Evolutionary conservation across 2,113 vertebrate genomes (phyloP).

Genomic region (Trogon surrucura): DNA sequence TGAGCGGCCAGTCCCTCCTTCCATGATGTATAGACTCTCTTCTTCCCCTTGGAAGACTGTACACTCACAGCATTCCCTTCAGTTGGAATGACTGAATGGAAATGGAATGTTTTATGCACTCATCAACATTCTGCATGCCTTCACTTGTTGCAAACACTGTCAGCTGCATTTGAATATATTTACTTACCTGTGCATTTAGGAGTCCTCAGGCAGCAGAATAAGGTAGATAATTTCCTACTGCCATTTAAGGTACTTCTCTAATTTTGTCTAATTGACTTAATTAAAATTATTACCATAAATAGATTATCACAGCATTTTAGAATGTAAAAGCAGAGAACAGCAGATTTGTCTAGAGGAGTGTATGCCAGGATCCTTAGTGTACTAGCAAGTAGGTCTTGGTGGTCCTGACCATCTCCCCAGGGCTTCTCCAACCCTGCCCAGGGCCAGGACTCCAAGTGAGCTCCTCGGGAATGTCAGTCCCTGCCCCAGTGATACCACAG

Average conservation of each 20-base stretch:
- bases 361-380: not conserved
- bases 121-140: slow-evolving; percentile 22
- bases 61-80: not conserved
- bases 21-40: too few species aligned
- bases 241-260: slow-evolving; percentile 59
- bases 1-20: too few species aligned
- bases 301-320: slow-evolving; percentile 32
- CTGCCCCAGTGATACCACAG: not conserved
- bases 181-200: slow-evolving; percentile 19
- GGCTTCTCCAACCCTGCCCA: fast-evolving
- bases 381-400: not conserved
- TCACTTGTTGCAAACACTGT: slow-evolving; percentile 16
- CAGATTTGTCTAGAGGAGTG: not conserved
- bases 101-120: slow-evolving; percentile 47
- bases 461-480: not conserved
- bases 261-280: slow-evolving; percentile 68
- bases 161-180: slow-evolving; percentile 39
- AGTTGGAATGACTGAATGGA: slow-evolving; percentile 13
- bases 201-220: slow-evolving; percentile 39
- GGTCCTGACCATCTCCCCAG: not conserved
- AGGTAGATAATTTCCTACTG: slow-evolving; percentile 55
- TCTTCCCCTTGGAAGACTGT: not conserved
- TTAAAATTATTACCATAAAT: slow-evolving; percentile 45
- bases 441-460: not conserved
- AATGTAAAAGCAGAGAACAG: slow-evolving; percentile 27